These are phyloP conservation scores for Lycodopsis pacificus DNA, from an alignment of 2,797 vertebrate genomes.

Conservation along the genomic window DNA sequence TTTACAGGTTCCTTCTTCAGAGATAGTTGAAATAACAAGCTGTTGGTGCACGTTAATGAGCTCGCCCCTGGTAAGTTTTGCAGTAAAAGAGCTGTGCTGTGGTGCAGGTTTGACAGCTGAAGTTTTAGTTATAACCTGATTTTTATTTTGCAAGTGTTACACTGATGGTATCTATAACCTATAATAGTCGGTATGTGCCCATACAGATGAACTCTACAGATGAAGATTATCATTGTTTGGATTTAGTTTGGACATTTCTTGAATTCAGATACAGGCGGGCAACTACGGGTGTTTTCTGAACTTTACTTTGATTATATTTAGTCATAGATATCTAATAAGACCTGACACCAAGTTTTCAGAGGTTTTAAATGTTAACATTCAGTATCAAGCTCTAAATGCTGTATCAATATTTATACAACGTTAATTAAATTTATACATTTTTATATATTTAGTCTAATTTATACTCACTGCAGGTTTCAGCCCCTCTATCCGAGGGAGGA, in stretches of 20 bases:
- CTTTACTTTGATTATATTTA: background rate
- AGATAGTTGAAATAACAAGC: background rate
- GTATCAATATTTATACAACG: background rate
- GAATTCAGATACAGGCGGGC: background rate
- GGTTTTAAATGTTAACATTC: no score
- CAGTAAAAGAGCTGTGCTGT: background rate
- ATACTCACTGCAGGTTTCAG: background rate
- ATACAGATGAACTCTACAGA: background rate
- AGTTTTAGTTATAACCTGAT: background rate
- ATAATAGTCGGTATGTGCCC: background rate
- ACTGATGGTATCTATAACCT: constrained; percentile 1
- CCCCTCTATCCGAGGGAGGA: background rate
- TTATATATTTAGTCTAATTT: background rate
- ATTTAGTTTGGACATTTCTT: background rate
- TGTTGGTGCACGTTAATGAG: background rate
- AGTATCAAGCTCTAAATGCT: background rate
- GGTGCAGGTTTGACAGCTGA: background rate
- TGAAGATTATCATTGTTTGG: background rate
- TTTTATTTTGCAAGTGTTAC: background rate
- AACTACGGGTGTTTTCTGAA: background rate
- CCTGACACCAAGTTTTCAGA: background rate
- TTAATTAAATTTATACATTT: background rate
- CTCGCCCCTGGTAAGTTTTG: background rate
- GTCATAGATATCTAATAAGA: background rate
- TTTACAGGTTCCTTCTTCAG: constrained; percentile 54